phyloP scores from a whole-genome alignment of 1,140 invertebrate species.

The Calephelis virginiensis region DNA sequence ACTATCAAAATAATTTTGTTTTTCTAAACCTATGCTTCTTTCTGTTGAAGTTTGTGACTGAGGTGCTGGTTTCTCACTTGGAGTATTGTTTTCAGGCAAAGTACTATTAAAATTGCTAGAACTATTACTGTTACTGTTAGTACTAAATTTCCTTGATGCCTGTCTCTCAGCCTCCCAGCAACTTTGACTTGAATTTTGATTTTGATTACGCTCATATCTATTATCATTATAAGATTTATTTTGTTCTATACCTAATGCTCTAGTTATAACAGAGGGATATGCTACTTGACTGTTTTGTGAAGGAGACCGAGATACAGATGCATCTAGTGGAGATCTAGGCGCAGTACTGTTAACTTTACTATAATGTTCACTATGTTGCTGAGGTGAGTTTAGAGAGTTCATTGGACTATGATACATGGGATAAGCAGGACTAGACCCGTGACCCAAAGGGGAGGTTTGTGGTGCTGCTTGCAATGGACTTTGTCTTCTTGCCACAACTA shows the following conservation, averaged over 20 bases:
- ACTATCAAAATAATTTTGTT: constrained; percentile 67
- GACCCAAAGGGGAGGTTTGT: constrained; percentile 82
- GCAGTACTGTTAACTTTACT: constrained; percentile 80
- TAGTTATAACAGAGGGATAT: constrained; percentile 86
- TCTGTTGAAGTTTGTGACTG: constrained; percentile 52
- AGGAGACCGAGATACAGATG: constrained; percentile 81
- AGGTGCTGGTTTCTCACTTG: constrained; percentile 52
- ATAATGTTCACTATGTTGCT: constrained; percentile 80
- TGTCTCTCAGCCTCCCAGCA: constrained; percentile 76
- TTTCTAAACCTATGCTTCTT: constrained; percentile 51
- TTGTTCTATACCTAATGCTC: constrained; percentile 82
- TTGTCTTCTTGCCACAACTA: constrained; percentile 82
- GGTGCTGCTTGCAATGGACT: constrained; percentile 84
- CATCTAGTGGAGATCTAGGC: constrained; percentile 84
- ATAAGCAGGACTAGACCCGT: constrained; percentile 86
- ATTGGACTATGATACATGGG: constrained; percentile 88
- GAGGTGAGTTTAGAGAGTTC: constrained; percentile 85
- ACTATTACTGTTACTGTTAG: constrained; percentile 63
- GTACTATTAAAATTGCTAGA: constrained; percentile 56
- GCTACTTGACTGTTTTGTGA: constrained; percentile 82
- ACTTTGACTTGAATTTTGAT: constrained; percentile 60
- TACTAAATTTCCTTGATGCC: constrained; percentile 59
- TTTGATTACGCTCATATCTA: constrained; percentile 81
- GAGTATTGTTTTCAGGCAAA: constrained; percentile 77
- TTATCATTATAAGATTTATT: constrained; percentile 81